These are phyloP conservation scores for Drosophila helvetica DNA, from an alignment of 2,888 invertebrate species.

Conservation along the genomic window DNA sequence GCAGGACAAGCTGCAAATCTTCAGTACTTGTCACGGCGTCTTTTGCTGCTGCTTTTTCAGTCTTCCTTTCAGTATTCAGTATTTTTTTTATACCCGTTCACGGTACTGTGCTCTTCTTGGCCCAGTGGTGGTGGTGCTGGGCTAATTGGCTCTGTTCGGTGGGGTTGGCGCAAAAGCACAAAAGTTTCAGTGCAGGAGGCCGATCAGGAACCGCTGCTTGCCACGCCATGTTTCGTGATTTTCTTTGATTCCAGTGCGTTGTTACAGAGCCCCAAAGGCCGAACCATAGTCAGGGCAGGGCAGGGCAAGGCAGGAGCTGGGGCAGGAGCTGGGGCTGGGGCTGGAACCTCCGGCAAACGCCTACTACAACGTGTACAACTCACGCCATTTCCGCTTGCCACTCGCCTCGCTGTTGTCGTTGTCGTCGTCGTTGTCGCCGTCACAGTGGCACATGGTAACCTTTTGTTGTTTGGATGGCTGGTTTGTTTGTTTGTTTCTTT, in stretches of 20 bases:
- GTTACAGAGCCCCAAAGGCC: constrained; percentile 15
- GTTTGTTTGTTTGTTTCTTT: constrained; percentile 48
- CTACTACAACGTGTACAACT: constrained; percentile 70
- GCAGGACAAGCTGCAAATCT: constrained; percentile 48
- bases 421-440: constrained; percentile 16
- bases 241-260: constrained; percentile 49
- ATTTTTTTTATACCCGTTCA: not conserved
- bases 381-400: constrained; percentile 70
- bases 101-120: not conserved
- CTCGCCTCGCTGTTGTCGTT: constrained; percentile 28
- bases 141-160: constrained; percentile 49
- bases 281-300: constrained; percentile 4
- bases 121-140: constrained; percentile 6
- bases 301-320: not conserved
- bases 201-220: constrained; percentile 64
- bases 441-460: constrained; percentile 15
- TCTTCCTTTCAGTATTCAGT: constrained; percentile 15
- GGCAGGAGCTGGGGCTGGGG: not conserved
- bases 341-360: constrained; percentile 32
- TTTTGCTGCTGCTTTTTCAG: constrained; percentile 6
- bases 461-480: constrained; percentile 34
- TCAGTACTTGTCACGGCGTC: constrained; percentile 23
- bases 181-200: constrained; percentile 36
- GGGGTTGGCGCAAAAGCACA: constrained; percentile 19
- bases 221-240: constrained; percentile 80